Evolutionary conservation across 2,113 vertebrate species (phyloP).

Genomic region (Rhinogobius similis): DNA sequence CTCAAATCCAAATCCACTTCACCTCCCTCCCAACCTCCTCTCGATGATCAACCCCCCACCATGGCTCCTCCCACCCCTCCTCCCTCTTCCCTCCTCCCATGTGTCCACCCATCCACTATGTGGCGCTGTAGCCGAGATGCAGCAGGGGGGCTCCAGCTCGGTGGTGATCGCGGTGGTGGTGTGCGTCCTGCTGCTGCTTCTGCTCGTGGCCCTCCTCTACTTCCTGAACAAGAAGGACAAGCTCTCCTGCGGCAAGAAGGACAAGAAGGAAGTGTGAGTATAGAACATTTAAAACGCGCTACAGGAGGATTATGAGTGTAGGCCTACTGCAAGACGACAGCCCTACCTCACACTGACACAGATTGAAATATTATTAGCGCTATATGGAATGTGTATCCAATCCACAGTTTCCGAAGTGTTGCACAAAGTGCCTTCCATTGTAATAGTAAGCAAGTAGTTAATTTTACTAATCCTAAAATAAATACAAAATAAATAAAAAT

Average conservation of each 20-base stretch:
- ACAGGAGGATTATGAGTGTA: not conserved
- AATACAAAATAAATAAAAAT: too few species aligned
- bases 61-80: conserved; percentile 13
- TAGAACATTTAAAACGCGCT: not conserved
- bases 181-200: conserved; percentile 86
- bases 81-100: conserved; percentile 18
- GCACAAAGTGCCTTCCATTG: too few species aligned
- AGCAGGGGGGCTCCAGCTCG: conserved; percentile 80
- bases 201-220: conserved; percentile 84
- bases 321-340: too few species aligned
- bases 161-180: conserved; percentile 88
- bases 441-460: too few species aligned
- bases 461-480: too few species aligned
- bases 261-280: conserved; percentile 86
- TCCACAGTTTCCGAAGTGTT: too few species aligned
- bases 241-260: conserved; percentile 77
- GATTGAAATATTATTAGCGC: not conserved
- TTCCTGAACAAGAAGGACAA: conserved; percentile 85
- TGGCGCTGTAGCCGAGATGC: conserved; percentile 71
- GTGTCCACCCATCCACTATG: conserved; percentile 44
- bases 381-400: too few species aligned
- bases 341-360: not conserved
- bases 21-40: conserved; percentile 18
- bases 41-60: conserved; percentile 21
- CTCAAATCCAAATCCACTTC: conserved; percentile 37